phyloP scores from a whole-genome alignment of 2,888 invertebrate genomes.

The Epiblema foenella region DNA sequence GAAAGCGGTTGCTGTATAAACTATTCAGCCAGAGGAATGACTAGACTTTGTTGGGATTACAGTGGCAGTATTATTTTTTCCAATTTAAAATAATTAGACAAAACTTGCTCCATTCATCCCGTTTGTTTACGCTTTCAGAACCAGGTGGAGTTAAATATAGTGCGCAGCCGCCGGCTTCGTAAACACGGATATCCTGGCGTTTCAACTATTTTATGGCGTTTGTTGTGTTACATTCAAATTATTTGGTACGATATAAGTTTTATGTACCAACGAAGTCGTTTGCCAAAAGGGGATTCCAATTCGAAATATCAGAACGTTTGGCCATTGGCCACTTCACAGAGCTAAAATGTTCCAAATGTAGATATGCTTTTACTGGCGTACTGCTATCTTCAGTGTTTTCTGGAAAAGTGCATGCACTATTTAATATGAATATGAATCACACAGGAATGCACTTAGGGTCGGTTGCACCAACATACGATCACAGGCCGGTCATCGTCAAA shows the following conservation, averaged over 20 bases:
- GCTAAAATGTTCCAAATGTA: not conserved
- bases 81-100: not conserved
- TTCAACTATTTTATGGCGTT: slow-evolving; percentile 26
- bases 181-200: slow-evolving; percentile 32
- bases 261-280: not conserved
- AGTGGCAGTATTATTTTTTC: not conserved
- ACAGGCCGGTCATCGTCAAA: too few species aligned
- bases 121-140: slow-evolving; percentile 31
- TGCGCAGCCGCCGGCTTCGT: slow-evolving; percentile 16
- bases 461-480: too few species aligned
- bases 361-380: not conserved
- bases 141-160: slow-evolving; percentile 36
- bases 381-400: not conserved
- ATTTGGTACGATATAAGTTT: slow-evolving; percentile 8
- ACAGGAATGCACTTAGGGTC: too few species aligned
- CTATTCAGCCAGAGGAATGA: not conserved
- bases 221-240: slow-evolving; percentile 31
- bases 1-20: not conserved
- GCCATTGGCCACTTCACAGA: not conserved
- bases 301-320: not conserved
- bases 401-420: not conserved
- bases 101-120: slow-evolving; percentile 21
- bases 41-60: not conserved
- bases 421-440: not conserved
- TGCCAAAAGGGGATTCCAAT: not conserved